phyloP scores from a whole-genome alignment of 2,113 vertebrate genomes.

The Limnothrissa miodon region DNA sequence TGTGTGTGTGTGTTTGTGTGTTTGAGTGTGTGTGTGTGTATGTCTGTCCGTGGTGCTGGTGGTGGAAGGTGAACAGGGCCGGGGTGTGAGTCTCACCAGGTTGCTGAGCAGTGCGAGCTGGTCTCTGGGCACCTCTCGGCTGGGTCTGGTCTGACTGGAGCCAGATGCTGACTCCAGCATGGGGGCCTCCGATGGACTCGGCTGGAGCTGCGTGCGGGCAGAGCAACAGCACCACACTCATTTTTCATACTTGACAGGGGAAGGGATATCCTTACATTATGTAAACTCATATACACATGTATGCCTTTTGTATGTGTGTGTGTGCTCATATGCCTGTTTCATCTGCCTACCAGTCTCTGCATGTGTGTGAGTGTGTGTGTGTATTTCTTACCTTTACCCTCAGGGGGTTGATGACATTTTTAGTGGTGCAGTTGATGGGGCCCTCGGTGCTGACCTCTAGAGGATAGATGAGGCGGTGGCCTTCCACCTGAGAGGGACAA shows the following conservation, averaged over 20 bases:
- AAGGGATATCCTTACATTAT: neutral
- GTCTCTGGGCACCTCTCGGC: conserved; percentile 47
- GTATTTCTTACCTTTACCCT: conserved; percentile 70
- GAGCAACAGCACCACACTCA: neutral
- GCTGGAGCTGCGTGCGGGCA: conserved; percentile 50
- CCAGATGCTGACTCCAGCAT: conserved; percentile 42
- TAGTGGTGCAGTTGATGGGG: conserved; percentile 71
- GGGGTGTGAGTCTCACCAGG: conserved; percentile 56
- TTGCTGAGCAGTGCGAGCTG: conserved; percentile 54
- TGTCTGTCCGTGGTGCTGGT: neutral
- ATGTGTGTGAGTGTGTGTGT: neutral
- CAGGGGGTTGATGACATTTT: conserved; percentile 66
- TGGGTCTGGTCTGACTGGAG: conserved; percentile 46
- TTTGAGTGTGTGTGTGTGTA: too few species aligned
- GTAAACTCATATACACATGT: neutral
- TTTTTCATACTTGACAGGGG: conserved; percentile 6
- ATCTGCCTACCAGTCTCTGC: too few species aligned
- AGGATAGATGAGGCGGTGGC: conserved; percentile 71
- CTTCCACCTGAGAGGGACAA: conserved; percentile 69
- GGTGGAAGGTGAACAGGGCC: neutral
- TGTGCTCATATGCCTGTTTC: neutral
- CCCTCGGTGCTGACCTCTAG: conserved; percentile 64
- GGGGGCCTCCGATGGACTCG: conserved; percentile 29
- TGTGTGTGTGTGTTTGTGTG: too few species aligned
- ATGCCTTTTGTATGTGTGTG: neutral